phyloP scores from a whole-genome alignment of 2,888 invertebrate genomes.

The Latrodectus hesperus region DNA sequence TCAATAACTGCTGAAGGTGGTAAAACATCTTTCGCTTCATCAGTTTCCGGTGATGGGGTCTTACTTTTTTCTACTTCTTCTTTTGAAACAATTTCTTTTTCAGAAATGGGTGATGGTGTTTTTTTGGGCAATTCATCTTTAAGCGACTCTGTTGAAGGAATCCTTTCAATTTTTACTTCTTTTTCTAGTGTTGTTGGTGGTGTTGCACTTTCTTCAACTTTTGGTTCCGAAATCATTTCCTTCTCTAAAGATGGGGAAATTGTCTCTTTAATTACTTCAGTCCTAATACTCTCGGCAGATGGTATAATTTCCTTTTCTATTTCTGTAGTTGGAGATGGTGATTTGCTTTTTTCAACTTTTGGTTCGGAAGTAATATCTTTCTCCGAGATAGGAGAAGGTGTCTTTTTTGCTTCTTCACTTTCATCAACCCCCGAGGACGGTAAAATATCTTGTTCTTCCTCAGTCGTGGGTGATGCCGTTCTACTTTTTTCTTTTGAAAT shows the following conservation, averaged over 20 bases:
- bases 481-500: background rate
- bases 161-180: background rate
- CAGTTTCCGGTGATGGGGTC: background rate
- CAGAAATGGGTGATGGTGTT: background rate
- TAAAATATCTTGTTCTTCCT: too few relatives aligned
- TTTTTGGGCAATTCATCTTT: background rate
- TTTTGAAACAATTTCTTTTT: background rate
- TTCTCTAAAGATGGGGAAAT: background rate
- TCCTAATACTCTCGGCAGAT: background rate
- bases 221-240: background rate
- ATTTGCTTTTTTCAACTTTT: conserved; percentile 1
- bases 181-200: background rate
- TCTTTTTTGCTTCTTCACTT: background rate
- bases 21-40: background rate
- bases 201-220: background rate
- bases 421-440: too few relatives aligned
- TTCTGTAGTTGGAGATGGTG: background rate
- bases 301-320: background rate
- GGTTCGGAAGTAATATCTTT: background rate
- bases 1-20: background rate
- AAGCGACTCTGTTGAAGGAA: background rate
- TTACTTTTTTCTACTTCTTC: background rate
- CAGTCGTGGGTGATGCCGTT: background rate
- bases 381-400: background rate
- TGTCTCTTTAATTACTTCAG: background rate